Percentiles rank a stretch among this genome's conserved stretches.
These are phyloP conservation scores for Drosophila miranda DNA, from an alignment of 1,140 invertebrate species.

Conservation along the genomic window DNA sequence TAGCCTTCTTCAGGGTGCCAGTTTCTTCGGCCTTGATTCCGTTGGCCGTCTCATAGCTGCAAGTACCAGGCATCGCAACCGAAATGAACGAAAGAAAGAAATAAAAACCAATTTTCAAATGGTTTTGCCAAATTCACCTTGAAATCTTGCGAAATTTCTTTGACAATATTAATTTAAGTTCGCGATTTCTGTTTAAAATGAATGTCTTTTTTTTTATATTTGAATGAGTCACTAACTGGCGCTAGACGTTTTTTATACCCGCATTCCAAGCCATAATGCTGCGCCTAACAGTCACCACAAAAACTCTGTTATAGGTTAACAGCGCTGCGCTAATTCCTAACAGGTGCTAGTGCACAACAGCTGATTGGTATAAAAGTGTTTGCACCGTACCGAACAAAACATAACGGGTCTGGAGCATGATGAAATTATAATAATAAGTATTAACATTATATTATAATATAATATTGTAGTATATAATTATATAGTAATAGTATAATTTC, in stretches of 20 bases:
- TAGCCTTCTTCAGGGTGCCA: slow-evolving; percentile 86
- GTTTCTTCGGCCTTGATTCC: slow-evolving; percentile 88
- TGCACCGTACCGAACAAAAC: too few species aligned
- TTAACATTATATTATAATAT: too few species aligned
- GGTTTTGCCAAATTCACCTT: slow-evolving; percentile 52
- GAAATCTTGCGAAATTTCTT: slow-evolving; percentile 27
- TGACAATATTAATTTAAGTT: background rate
- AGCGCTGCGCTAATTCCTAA: too few species aligned
- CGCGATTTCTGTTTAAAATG: slow-evolving; percentile 2
- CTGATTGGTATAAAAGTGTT: too few species aligned
- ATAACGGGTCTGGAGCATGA: too few species aligned
- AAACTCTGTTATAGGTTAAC: too few species aligned
- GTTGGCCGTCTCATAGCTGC: slow-evolving; percentile 89
- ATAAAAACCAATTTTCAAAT: background rate
- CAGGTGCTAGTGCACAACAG: too few species aligned
- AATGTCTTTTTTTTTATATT: background rate
- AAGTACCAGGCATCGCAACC: slow-evolving; percentile 4
- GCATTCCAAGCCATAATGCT: slow-evolving; percentile 21
- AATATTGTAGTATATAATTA: too few species aligned
- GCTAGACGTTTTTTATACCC: slow-evolving; percentile 44
- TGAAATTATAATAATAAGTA: too few species aligned
- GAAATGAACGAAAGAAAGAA: slow-evolving; percentile 7
- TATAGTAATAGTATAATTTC: too few species aligned
- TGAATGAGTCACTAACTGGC: slow-evolving; percentile 45
- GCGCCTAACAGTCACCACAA: too few species aligned